Evolutionary conservation across 2,113 vertebrate species (phyloP), one percentile per base, ranked within the genome.

Genomic region (Stercorarius parasiticus): DNA sequence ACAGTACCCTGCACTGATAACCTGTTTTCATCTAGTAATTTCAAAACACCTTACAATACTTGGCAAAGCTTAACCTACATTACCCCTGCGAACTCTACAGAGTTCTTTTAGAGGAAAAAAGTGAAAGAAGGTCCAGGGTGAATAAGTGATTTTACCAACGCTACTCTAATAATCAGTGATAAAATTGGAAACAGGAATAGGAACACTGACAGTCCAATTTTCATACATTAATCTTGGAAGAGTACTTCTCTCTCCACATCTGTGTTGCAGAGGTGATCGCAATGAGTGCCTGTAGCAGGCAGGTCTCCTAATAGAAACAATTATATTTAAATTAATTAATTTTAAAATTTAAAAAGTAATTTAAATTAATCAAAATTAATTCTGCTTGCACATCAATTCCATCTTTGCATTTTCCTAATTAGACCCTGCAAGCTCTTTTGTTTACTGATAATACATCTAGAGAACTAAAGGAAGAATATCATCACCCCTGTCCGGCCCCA

Each of bases 281-380:
- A 88, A 50, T 76, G 73, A 72, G 40, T 29, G 65, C 55, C 70
- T 56, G 13, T 22, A 53, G 66, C 53, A 76, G 45, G 53, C 61
- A 82, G 36, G 65, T 56, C 30, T 86, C 59, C 58, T 61, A 89
- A 90, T 3, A n/a, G 67, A 74, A 95, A 80, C 11, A 81, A 82
- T 1, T 70, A 11, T 26, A 79, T 82, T 65, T 76, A 87, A 84
- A 73, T 38, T 22, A 91, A 91, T 86, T 69, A 42, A 70, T 59
- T 73, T 62, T 10, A 50, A 69, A 73, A 34, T n/a, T 25, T 65
- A 56, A 62, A 88, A 92, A 29, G 5, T 10, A 15, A 62, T 80
- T 64, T 69, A 64, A 80, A 84, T 86, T 59, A 49, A 86, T 50
- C 50, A 92, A 78, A 78, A 96, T 82, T 73, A 93, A 94, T 76